Conservation (phyloP, 2,797 vertebrate genomes). For the Tangara arthus region DNA sequence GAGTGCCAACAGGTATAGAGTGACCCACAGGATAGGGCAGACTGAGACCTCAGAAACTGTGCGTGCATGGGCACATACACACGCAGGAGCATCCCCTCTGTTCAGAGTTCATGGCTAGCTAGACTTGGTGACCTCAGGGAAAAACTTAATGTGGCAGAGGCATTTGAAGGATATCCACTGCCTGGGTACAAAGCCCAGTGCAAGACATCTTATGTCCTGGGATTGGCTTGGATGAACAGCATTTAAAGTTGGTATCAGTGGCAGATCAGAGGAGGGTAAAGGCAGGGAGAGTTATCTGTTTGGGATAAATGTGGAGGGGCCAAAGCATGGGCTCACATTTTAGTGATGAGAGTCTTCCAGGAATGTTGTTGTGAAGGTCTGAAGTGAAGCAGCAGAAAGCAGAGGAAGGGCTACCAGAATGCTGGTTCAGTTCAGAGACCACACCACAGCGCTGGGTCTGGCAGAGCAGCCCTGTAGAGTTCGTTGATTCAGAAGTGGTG, state of each 20-base stretch:
- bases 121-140: neutral
- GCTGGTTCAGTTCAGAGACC: neutral
- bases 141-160: neutral
- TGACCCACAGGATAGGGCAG: neutral
- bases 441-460: neutral
- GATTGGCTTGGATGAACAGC: neutral
- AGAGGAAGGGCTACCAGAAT: neutral
- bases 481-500: neutral
- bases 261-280: neutral
- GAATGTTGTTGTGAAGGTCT: neutral
- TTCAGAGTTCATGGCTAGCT: neutral
- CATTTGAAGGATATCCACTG: neutral
- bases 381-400: neutral
- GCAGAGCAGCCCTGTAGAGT: neutral
- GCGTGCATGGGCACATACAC: fast-evolving
- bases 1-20: neutral
- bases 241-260: neutral
- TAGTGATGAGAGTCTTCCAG: neutral
- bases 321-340: neutral
- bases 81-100: neutral
- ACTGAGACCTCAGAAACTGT: neutral
- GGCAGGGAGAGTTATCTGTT: neutral
- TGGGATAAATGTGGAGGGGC: neutral
- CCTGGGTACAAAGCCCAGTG: neutral
- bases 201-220: neutral